Evolutionary conservation across 23 tunicate species (phyloP).

Genomic region (Halocynthia aurantium): DNA sequence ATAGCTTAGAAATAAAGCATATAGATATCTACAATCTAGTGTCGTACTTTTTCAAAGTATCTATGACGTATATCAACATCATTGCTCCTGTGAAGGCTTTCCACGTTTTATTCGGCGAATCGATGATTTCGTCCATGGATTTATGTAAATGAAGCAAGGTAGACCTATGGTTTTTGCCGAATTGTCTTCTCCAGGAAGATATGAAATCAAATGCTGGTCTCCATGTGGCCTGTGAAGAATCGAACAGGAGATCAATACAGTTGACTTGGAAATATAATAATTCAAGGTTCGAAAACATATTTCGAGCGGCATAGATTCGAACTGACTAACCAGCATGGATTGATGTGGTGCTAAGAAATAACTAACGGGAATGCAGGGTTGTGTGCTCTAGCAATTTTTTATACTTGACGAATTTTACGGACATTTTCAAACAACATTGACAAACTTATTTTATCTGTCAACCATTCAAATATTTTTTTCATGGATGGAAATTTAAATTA

Average conservation of each 20-base stretch:
- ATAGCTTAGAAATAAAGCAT: too few species aligned
- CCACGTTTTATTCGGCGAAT: constrained; percentile 17
- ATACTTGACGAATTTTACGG: too few species aligned
- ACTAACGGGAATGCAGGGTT: too few species aligned
- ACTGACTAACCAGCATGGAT: too few species aligned
- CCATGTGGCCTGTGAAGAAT: constrained; percentile 19
- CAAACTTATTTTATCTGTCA: too few species aligned
- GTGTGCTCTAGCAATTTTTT: too few species aligned
- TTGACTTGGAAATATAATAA: not conserved
- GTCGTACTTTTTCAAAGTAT: constrained; percentile 39
- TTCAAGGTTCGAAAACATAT: too few species aligned
- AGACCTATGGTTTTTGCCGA: constrained; percentile 36
- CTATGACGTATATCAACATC: constrained; percentile 20
- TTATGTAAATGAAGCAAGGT: constrained; percentile 33
- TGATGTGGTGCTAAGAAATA: too few species aligned
- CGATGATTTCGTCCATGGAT: constrained; percentile 21
- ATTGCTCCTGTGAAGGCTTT: constrained; percentile 24
- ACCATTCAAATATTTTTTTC: too few species aligned
- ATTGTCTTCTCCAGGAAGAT: constrained; percentile 27
- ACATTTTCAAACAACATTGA: too few species aligned
- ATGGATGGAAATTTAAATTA: too few species aligned
- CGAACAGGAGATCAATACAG: not conserved
- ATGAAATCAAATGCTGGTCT: constrained; percentile 34
- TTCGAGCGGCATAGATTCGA: too few species aligned
- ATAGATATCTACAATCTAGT: constrained; percentile 16